These are phyloP conservation scores for Orussus abietinus DNA, from an alignment of 1,140 invertebrate genomes.

Conservation along the genomic window DNA sequence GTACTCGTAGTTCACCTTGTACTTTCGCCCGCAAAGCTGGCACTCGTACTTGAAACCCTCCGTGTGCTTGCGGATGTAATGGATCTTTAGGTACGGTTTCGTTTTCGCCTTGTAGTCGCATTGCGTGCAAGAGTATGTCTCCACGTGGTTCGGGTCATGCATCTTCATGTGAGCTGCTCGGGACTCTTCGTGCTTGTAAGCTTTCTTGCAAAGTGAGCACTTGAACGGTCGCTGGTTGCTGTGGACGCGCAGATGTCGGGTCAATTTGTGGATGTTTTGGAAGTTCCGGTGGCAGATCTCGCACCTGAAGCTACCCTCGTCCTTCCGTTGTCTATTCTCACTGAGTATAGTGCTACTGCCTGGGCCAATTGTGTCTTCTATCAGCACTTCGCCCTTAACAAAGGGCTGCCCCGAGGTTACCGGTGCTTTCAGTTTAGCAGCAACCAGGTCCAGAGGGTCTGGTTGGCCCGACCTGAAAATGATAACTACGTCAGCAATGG, in stretches of 20 bases:
- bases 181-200: not conserved
- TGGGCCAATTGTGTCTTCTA: not conserved
- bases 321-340: not conserved
- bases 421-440: too few relatives aligned
- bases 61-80: constrained; percentile 52
- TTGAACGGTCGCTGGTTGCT: not conserved
- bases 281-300: not conserved
- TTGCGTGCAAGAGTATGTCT: too few relatives aligned
- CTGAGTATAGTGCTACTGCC: not conserved
- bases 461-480: not conserved
- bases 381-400: not conserved
- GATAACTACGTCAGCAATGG: not conserved
- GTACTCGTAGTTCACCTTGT: constrained; percentile 48
- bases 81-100: constrained; percentile 50
- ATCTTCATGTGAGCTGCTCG: not conserved
- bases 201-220: not conserved
- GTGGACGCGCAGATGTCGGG: not conserved
- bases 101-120: constrained; percentile 52
- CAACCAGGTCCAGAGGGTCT: not conserved
- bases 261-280: not conserved
- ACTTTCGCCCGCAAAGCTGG: constrained; percentile 52
- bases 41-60: constrained; percentile 59
- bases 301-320: not conserved
- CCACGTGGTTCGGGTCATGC: too few relatives aligned
- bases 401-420: too few relatives aligned